Percentiles rank a stretch among this genome's conserved stretches.
Conservation (phyloP, 2,888 invertebrate species). For the Neoascia interrupta region DNA sequence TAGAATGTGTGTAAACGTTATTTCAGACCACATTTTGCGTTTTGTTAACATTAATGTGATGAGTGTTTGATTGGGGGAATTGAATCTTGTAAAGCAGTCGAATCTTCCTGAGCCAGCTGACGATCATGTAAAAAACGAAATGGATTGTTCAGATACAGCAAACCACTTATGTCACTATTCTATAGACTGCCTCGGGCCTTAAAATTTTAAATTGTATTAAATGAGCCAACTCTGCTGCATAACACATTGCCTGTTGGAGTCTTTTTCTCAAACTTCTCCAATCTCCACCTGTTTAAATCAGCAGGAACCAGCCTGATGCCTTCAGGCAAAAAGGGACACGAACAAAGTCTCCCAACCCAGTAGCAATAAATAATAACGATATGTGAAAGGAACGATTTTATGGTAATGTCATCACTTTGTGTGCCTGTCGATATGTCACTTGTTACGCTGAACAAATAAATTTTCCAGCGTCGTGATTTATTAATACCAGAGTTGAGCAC, state of each 20-base stretch:
- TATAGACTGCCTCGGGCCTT: no score
- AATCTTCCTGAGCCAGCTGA: no score
- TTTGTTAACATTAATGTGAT: not conserved
- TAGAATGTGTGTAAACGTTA: not conserved
- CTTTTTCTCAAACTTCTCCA: no score
- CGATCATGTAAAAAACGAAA: no score
- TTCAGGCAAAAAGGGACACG: slow-evolving; percentile 48
- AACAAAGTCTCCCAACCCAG: not conserved
- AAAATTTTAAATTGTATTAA: no score
- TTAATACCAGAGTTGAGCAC: slow-evolving; percentile 35
- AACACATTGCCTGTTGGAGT: no score
- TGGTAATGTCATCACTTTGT: slow-evolving; percentile 80
- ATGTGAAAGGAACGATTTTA: slow-evolving; percentile 74
- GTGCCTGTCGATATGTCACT: slow-evolving; percentile 78
- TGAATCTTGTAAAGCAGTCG: no score
- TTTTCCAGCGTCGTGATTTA: slow-evolving; percentile 62
- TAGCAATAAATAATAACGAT: slow-evolving; percentile 61
- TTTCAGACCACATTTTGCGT: not conserved
- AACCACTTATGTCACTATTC: no score
- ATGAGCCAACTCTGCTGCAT: no score
- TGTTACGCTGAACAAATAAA: slow-evolving; percentile 66
- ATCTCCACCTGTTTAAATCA: no score
- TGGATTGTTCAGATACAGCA: no score
- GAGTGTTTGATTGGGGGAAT: no score
- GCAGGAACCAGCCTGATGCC: slow-evolving; percentile 8